Percentiles rank a stretch among this genome's conserved stretches.
Conservation (phyloP, 23 tunicate genomes). For the Halocynthia roretzi region DNA sequence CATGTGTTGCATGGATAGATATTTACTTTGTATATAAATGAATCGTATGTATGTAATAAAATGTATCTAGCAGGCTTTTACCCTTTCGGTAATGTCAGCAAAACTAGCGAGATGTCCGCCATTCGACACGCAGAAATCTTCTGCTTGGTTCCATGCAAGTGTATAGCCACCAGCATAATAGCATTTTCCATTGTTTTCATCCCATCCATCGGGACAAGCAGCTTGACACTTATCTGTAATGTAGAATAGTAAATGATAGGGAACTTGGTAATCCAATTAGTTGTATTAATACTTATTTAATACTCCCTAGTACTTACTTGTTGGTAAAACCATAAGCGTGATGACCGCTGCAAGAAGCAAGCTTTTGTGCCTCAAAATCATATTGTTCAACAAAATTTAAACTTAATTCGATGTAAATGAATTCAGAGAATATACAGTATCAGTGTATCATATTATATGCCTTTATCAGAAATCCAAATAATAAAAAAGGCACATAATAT, state of each 20-base stretch:
- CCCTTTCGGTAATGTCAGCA: constrained; percentile 31
- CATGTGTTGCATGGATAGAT: too few species aligned
- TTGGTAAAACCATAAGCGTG: too few species aligned
- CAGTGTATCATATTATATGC: too few species aligned
- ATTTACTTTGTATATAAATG: too few species aligned
- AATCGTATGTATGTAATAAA: neutral
- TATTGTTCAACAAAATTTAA: too few species aligned
- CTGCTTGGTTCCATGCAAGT: constrained; percentile 16
- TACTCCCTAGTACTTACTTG: neutral
- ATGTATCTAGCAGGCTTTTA: neutral
- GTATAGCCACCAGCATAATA: neutral
- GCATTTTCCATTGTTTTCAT: constrained; percentile 5
- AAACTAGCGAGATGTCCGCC: constrained; percentile 38
- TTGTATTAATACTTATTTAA: neutral
- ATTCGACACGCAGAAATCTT: constrained; percentile 12
- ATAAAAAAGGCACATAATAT: too few species aligned
- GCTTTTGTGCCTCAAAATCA: too few species aligned
- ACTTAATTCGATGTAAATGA: too few species aligned
- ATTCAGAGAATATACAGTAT: too few species aligned
- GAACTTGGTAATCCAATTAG: neutral
- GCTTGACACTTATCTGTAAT: constrained; percentile 12
- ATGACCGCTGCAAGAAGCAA: too few species aligned
- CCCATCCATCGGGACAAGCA: constrained; percentile 29
- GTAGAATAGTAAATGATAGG: too few species aligned
- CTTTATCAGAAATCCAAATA: too few species aligned